phyloP scores from a whole-genome alignment of 1,140 invertebrate species.

The Battus philenor region DNA sequence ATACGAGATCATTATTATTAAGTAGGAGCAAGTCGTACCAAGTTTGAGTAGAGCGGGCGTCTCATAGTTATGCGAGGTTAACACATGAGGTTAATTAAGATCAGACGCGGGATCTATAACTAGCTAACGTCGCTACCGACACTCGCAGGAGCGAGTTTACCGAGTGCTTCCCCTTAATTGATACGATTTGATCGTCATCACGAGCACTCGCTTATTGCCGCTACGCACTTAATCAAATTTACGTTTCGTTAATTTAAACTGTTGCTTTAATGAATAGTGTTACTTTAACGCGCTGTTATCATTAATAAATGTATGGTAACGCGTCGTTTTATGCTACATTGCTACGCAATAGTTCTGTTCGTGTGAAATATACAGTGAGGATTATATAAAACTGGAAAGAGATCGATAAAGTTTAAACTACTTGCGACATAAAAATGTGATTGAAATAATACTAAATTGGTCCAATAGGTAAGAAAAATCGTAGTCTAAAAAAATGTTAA shows the following conservation, averaged over 20 bases:
- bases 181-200: constrained; percentile 59
- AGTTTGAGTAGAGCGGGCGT: constrained; percentile 27
- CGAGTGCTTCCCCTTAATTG: constrained; percentile 59
- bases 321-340: too few relatives aligned
- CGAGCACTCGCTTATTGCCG: constrained; percentile 32
- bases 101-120: constrained; percentile 56
- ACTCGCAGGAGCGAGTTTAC: constrained; percentile 35
- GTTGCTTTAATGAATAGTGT: constrained; percentile 13
- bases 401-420: too few relatives aligned
- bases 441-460: too few relatives aligned
- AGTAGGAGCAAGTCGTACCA: constrained; percentile 11
- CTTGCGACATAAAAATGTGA: too few relatives aligned
- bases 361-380: too few relatives aligned
- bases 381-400: too few relatives aligned
- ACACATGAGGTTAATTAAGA: constrained; percentile 72
- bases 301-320: too few relatives aligned
- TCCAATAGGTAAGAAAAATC: too few relatives aligned
- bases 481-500: too few relatives aligned
- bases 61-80: constrained; percentile 55
- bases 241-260: constrained; percentile 35
- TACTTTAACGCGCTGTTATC: background rate
- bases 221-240: constrained; percentile 41
- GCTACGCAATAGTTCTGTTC: too few relatives aligned
- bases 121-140: constrained; percentile 40
- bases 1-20: constrained; percentile 3